A percentile compares a stretch with the other conserved stretches of the same genome.
phyloP scores from a whole-genome alignment of 2,888 invertebrate species.

The Clusia tigrina region DNA sequence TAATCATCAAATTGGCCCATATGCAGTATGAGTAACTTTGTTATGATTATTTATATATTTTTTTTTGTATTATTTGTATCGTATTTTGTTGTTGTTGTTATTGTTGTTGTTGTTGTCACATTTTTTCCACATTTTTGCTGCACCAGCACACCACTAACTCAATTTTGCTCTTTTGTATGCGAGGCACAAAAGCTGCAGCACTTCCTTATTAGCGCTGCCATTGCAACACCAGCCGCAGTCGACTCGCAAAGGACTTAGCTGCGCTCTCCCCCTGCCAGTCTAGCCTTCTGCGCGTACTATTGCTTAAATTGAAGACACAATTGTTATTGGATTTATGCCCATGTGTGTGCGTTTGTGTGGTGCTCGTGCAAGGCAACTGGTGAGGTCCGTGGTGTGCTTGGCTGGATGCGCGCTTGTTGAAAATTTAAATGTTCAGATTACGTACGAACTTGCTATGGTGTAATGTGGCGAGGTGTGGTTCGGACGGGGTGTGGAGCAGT shows the following conservation, averaged over 20 bases:
- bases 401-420: neutral
- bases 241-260: too few species aligned
- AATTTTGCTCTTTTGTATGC: neutral
- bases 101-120: neutral
- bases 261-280: too few species aligned
- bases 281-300: neutral
- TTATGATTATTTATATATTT: neutral
- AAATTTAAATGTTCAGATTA: neutral
- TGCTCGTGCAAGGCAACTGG: constrained; percentile 1
- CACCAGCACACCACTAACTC: too few species aligned
- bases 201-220: constrained; percentile 10
- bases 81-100: neutral
- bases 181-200: constrained; percentile 4
- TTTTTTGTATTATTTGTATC: neutral
- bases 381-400: neutral
- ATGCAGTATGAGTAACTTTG: neutral
- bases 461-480: neutral
- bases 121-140: neutral
- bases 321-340: neutral
- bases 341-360: neutral
- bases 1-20: neutral
- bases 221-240: neutral
- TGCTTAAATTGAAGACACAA: neutral
- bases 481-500: too few species aligned
- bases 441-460: too few species aligned